A percentile compares a stretch with the other conserved stretches of the same genome.
Conservation (phyloP, 2,888 invertebrate genomes). For the Thelaira solivaga region DNA sequence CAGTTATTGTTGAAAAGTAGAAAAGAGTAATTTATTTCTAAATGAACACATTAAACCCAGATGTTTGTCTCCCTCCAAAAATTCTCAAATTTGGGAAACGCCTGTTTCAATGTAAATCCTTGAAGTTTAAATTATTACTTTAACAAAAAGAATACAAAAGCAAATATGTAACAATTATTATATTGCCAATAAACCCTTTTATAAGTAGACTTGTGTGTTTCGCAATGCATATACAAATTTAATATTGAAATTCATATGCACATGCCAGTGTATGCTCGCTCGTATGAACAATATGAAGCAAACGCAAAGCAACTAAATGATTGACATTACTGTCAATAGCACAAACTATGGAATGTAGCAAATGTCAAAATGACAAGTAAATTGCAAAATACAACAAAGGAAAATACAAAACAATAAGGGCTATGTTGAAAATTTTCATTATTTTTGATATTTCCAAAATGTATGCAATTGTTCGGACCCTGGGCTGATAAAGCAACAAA, state of each 20-base stretch:
- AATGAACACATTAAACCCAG: too few relatives aligned
- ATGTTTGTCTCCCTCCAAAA: neutral
- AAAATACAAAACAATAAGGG: neutral
- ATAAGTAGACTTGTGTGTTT: neutral
- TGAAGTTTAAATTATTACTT: neutral
- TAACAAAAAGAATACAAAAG: neutral
- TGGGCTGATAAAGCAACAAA: neutral
- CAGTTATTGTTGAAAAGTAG: too few relatives aligned
- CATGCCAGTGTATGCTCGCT: neutral
- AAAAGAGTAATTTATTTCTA: too few relatives aligned
- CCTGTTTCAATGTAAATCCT: neutral
- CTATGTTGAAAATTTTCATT: constrained; percentile 34
- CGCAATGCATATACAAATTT: neutral
- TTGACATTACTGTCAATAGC: constrained; percentile 43
- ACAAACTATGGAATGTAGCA: constrained; percentile 53
- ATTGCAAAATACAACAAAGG: constrained; percentile 40
- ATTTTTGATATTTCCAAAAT: neutral
- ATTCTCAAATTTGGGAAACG: neutral
- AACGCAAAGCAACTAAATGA: constrained; percentile 28
- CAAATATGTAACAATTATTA: neutral
- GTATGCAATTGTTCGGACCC: neutral
- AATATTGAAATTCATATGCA: neutral
- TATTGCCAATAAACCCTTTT: neutral
- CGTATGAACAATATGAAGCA: constrained; percentile 41
- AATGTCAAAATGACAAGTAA: constrained; percentile 59